A percentile compares a stretch with the other conserved stretches of the same genome.
Conservation (phyloP, 2,797 vertebrate genomes). For the Cynodonichthys magdalenae region DNA sequence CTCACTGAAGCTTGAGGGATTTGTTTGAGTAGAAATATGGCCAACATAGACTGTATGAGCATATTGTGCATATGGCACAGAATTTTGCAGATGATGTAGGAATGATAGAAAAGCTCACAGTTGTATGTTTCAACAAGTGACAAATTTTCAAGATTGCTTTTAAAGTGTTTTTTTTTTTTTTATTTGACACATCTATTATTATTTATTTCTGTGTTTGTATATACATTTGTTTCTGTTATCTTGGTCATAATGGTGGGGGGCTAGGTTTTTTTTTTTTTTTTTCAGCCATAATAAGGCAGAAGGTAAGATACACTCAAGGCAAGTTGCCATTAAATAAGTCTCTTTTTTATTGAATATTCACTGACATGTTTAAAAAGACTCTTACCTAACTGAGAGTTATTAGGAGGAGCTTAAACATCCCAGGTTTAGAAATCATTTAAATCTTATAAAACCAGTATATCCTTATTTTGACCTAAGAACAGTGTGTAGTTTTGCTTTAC, state of each 20-base stretch:
- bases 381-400: background rate
- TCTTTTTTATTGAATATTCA: background rate
- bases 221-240: background rate
- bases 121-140: background rate
- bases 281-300: background rate
- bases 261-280: too few species aligned
- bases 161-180: background rate
- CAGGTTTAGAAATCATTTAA: too few species aligned
- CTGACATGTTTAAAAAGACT: too few species aligned
- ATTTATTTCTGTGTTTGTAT: background rate
- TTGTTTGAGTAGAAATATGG: slow-evolving; percentile 1
- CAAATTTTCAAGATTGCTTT: background rate
- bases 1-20: background rate
- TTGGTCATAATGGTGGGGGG: background rate
- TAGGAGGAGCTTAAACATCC: too few species aligned
- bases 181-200: too few species aligned
- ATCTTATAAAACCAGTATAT: background rate
- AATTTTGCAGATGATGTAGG: background rate
- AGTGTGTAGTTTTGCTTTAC: background rate
- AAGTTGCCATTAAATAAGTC: background rate
- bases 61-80: slow-evolving; percentile 1
- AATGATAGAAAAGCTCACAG: background rate
- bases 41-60: slow-evolving; percentile 8
- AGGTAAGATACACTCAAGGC: background rate
- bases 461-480: background rate